Percentiles rank a stretch among this genome's conserved stretches.
Conservation (phyloP, 2,888 invertebrate genomes). For the Lepidocyrtinus sp. region DNA sequence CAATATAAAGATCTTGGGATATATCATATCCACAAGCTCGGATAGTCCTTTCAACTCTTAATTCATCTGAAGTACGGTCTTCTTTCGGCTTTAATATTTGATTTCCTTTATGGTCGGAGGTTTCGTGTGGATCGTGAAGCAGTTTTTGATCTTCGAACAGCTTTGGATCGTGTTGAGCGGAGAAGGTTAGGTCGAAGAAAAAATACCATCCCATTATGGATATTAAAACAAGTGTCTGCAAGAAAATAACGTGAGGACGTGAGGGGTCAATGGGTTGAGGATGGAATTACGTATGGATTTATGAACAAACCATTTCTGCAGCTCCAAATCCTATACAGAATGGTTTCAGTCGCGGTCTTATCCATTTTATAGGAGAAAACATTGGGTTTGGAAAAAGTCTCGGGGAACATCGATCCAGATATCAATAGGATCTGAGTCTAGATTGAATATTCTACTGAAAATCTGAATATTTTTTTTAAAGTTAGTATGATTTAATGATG, state of each 20-base stretch:
- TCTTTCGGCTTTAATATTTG: constrained; percentile 10
- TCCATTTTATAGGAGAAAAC: constrained; percentile 39
- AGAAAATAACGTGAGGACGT: neutral
- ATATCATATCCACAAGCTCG: constrained; percentile 39
- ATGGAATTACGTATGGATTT: neutral
- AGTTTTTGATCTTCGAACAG: neutral
- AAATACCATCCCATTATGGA: constrained; percentile 32
- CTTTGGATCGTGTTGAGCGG: neutral
- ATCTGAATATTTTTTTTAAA: too few species aligned
- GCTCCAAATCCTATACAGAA: constrained; percentile 37
- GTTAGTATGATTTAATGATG: too few species aligned
- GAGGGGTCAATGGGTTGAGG: neutral
- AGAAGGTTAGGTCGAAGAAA: constrained; percentile 28
- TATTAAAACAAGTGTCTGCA: constrained; percentile 29
- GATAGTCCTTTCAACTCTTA: constrained; percentile 28
- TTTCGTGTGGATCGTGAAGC: neutral
- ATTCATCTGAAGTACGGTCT: constrained; percentile 3
- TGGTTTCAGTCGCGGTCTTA: constrained; percentile 37
- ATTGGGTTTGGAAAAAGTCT: too few species aligned
- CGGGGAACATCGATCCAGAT: too few species aligned
- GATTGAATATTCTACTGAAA: too few species aligned
- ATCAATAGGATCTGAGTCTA: too few species aligned
- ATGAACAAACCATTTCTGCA: constrained; percentile 36
- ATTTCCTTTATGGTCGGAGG: too few species aligned
- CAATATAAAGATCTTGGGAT: too few species aligned